Percentiles rank a stretch among this genome's conserved stretches.
These are phyloP conservation scores for Homalodisca vitripennis DNA, from an alignment of 1,140 invertebrate genomes.

Conservation along the genomic window DNA sequence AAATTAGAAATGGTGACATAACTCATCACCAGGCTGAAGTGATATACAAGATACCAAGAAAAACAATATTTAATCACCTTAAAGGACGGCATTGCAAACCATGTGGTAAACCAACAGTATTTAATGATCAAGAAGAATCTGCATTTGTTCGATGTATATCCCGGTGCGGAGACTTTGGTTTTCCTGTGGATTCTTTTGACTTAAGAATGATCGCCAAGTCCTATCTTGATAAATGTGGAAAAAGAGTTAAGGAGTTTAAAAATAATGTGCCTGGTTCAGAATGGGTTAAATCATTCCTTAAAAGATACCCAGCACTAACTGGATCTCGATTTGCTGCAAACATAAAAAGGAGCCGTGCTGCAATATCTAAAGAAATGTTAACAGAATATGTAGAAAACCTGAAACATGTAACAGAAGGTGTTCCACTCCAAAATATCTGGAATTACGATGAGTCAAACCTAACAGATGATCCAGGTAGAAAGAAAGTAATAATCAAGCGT, in stretches of 20 bases:
- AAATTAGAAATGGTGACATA: constrained; percentile 26
- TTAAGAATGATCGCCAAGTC: constrained; percentile 24
- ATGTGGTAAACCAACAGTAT: constrained; percentile 1
- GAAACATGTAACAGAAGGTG: constrained; percentile 39
- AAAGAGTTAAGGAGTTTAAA: constrained; percentile 36
- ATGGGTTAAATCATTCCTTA: constrained; percentile 42
- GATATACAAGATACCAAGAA: constrained; percentile 32
- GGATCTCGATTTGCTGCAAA: constrained; percentile 40
- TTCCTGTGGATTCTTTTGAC: constrained; percentile 23
- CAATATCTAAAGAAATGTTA: constrained; percentile 27
- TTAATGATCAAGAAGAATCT: constrained; percentile 20
- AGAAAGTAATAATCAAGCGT: too few relatives aligned
- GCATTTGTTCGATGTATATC: constrained; percentile 18
- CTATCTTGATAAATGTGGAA: constrained; percentile 23
- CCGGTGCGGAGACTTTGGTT: constrained; percentile 19
- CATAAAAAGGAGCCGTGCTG: constrained; percentile 43
- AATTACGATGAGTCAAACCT: constrained; percentile 52
- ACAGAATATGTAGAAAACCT: constrained; percentile 45
- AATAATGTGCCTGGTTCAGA: constrained; percentile 44
- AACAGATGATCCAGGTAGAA: constrained; percentile 45
- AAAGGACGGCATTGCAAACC: constrained; percentile 23
- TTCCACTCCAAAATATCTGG: constrained; percentile 45
- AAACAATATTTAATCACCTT: constrained; percentile 35
- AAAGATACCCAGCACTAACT: constrained; percentile 38
- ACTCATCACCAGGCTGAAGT: constrained; percentile 32